Evolutionary conservation across 2,888 invertebrate genomes (phyloP), one percentile per base, ranked within the genome.

Genomic region (Pristionchus maxplancki): DNA sequence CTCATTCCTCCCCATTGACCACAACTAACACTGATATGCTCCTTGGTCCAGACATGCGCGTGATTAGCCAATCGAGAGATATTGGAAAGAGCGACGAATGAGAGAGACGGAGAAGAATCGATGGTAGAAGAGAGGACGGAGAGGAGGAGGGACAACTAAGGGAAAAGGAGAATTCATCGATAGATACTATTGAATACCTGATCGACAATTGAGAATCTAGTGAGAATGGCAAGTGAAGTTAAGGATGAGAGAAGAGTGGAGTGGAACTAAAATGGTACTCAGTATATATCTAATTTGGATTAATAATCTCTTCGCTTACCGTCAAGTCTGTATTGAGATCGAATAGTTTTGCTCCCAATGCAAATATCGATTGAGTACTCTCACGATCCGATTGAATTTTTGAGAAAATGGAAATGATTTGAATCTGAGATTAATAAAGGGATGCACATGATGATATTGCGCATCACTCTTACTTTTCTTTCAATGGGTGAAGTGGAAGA

Each of bases 401-500:
- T 5, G 78, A n/a, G 81, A 88, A 88, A 40, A 88, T 88, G 15
- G 62, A 81, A 17, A 88, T 78, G 37, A 88, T 74, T 40, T 81
- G 78, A 0, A 88, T 81, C 88, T 88, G 28, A 87, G 40, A 44
- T 1, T 17, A 71, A 71, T n/a, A 28, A n/a, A n/a, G n/a, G n/a
- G n/a, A n/a, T n/a, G n/a, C n/a, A n/a, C n/a, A n/a, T n/a, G n/a
- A n/a, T n/a, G n/a, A n/a, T n/a, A n/a, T n/a, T n/a, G n/a, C n/a
- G n/a, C n/a, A 58, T 58, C 58, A 5, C 24, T 58, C 58, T 58
- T 50, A 98, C 96, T 95, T 98, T 97, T 96, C 98, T 97, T 89
- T 97, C 97, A 6, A 97, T 97, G 0, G 98, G 97, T 0, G 98
- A 98, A 88, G 97, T 97, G 93, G 98, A 96, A 67, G 97, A 97